Percentiles rank a stretch among this genome's conserved stretches.
Evolutionary conservation across 2,888 invertebrate genomes (phyloP).

Genomic region (Aphidoletes aphidimyza): DNA sequence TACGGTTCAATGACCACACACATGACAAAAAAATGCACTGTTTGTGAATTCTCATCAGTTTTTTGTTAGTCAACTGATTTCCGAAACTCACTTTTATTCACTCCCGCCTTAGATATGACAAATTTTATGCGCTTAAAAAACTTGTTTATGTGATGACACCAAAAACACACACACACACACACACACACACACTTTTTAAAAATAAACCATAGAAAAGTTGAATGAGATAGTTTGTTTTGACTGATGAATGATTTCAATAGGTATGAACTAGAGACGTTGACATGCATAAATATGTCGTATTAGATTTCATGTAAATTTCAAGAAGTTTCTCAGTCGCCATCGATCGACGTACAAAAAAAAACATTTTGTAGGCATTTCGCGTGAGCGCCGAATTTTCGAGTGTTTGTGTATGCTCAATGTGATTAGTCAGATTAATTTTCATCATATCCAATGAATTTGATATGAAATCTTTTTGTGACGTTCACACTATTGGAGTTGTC

Average conservation of each 20-base stretch:
- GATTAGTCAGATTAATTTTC: neutral
- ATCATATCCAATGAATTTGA: neutral
- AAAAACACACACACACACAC: neutral
- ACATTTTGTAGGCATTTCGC: neutral
- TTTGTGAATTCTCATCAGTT: neutral
- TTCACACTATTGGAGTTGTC: neutral
- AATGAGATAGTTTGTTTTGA: neutral
- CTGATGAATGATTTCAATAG: conserved; percentile 26
- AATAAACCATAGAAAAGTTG: neutral
- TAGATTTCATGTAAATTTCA: neutral
- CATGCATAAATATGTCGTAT: neutral
- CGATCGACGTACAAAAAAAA: neutral
- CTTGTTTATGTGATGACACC: neutral
- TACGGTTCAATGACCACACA: conserved; percentile 20
- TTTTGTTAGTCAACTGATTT: neutral
- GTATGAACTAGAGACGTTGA: neutral
- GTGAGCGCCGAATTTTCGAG: neutral
- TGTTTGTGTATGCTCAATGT: neutral
- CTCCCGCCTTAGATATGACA: neutral
- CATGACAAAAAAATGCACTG: neutral
- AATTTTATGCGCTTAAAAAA: neutral
- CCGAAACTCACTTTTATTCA: neutral
- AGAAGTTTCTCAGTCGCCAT: neutral
- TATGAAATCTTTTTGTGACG: neutral
- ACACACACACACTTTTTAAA: neutral